Conservation (phyloP, 2,797 vertebrate species). For the Chaenodraco wilsoni region DNA sequence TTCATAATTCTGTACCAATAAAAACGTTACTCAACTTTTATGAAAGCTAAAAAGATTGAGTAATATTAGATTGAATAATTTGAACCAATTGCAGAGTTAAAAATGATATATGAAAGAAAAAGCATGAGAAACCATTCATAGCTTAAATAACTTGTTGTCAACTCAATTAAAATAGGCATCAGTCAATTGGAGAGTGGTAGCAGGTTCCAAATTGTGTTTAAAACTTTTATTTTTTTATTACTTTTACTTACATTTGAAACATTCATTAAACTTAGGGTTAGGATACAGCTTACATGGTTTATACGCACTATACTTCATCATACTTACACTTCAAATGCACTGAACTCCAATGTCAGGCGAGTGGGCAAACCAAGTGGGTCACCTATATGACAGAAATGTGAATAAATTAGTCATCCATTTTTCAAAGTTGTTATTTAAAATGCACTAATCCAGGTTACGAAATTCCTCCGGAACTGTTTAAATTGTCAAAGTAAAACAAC, state of each 20-base stretch:
- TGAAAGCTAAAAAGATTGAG: neutral
- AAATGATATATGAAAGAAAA: neutral
- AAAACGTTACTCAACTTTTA: neutral
- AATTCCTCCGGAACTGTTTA: neutral
- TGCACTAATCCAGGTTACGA: neutral
- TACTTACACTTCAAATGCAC: slow-evolving; percentile 96
- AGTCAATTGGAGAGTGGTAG: neutral
- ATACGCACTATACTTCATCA: neutral
- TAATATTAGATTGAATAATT: neutral
- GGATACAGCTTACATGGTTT: neutral
- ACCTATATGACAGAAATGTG: slow-evolving; percentile 71
- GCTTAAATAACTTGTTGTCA: neutral
- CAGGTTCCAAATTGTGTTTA: neutral
- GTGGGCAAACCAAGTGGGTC: slow-evolving; percentile 93
- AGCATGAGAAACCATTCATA: neutral
- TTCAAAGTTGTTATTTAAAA: neutral
- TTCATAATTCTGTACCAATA: slow-evolving; percentile 4
- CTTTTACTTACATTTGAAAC: neutral
- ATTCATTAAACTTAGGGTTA: neutral
- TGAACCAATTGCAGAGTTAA: neutral
- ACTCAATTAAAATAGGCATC: neutral
- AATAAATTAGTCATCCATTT: neutral
- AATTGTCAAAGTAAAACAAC: neutral
- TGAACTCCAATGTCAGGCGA: slow-evolving; percentile 95
- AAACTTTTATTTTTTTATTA: too few species aligned